Base-by-base conservation (phyloP, 1,140 invertebrate genomes). In the Lepidurus apus region DNA sequence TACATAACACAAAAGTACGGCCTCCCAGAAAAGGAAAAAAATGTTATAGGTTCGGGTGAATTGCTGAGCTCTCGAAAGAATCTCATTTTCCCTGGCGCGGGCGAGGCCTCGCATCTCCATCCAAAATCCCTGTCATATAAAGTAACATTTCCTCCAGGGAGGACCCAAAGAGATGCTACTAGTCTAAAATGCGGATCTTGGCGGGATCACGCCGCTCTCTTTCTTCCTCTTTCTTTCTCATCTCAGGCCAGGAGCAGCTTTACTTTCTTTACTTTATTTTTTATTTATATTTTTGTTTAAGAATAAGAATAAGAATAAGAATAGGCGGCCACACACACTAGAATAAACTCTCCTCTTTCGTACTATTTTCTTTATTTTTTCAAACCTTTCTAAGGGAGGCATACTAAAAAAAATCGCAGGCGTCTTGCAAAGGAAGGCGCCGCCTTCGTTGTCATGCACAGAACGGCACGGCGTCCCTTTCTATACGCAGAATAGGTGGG, bases 31-130 rank as follows among this genome's bases (percentile, higher is more conserved):
- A 34, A 34, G 3, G 3, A 34, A 65, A 65, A 65, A 65, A 65
- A n/a, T 65, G n/a, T 65, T 65, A 65, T 65, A 65, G 53, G 53
- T 65, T 65, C 53, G 53, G 53, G 53, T 65, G 53, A 65, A 65
- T 65, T 65, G n/a, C 17, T 65, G 53, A 13, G 53, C 53, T 65
- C 53, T 65, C 53, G 53, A 21, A 65, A 65, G 53, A 21, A 65
- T 65, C 53, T 65, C 53, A 65, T 65, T 65, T 65, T 65, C 53
- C 53, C 21, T 65, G 4, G 4, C 53, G 53, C 53, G 53, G 53
- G 5, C 53, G 53, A 65, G 53, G 17, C 34, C 34, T 34, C 4
- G 53, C 53, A 21, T 65, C 53, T 65, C 53, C 53, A 65, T 65
- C 53, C 53, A 4, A 65, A 65, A 65, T 65, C 53, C 53, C 53